Evolutionary conservation across 2,797 vertebrate species (phyloP), one percentile per base, ranked within the genome.

Genomic region (Chelon auratus): DNA sequence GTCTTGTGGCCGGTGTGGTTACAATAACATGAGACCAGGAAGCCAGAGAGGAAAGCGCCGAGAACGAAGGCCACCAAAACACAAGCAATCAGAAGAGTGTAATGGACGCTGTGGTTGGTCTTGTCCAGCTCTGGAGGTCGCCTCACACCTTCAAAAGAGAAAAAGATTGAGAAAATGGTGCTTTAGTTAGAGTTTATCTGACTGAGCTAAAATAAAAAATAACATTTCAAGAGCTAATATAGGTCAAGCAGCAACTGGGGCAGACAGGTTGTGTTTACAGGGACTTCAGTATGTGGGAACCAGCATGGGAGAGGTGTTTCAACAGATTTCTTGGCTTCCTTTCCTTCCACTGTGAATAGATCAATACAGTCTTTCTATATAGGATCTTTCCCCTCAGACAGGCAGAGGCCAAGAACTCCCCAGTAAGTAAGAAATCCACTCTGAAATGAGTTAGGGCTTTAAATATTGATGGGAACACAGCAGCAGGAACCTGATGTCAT

Each of bases 11-110:
- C 91, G 0, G 93, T 89, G 70, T 95, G 95, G 87, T 95, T 97
- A 76, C 97, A 98, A 78, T 96, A 97, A 80, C 96, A 97, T 68
- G 96, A 97, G 36, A 98, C 96, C 39, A 97, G 88, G 64, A 98
- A 94, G 30, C 96, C 96, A 0, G 97, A 97, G 24, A 97, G 93
- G n/a, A 96, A 95, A 37, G 96, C 96, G 15, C 97, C 97, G 45
- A 98, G 81, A 75, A 95, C 91, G 5, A 97, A 98, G 30, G 97
- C 96, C 56, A 96, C 96, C 43, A 97, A 89, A 61, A 97, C 95
- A 33, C 96, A 96, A 24, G 96, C 96, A 52, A 97, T 95, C 54
- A 98, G 95, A 68, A 98, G 94, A 2, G 96, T 97, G 66, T 97
- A 95, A 72, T 97, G 96, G 80, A 98, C 95, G 1, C 93, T 95